phyloP scores from a whole-genome alignment of 2,888 invertebrate species.

The Anagyrus pseudococci region DNA sequence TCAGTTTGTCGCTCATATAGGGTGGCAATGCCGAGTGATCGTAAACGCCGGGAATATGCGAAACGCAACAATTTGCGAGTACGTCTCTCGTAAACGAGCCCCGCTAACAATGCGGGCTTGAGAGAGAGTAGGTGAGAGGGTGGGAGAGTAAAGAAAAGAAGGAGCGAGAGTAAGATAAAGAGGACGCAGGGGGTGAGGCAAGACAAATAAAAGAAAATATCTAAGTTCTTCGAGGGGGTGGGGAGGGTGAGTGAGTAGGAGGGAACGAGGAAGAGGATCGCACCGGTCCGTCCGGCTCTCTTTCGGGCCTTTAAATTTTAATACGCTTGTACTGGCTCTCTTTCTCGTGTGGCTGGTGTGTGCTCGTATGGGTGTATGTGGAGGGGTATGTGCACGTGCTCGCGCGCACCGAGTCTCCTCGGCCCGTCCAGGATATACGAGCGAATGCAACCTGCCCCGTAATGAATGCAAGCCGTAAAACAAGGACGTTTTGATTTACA shows the following conservation, averaged over 20 bases:
- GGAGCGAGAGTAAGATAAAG: neutral
- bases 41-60: constrained; percentile 22
- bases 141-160: constrained; percentile 5
- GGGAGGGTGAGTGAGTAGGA: neutral
- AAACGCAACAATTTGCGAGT: neutral
- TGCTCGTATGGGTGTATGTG: neutral
- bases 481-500: constrained; percentile 60
- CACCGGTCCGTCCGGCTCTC: constrained; percentile 8
- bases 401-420: constrained; percentile 19
- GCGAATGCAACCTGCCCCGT: constrained; percentile 57
- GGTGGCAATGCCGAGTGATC: neutral
- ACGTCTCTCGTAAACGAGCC: constrained; percentile 46
- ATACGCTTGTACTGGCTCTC: constrained; percentile 18
- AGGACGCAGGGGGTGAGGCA: neutral
- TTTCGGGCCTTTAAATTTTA: constrained; percentile 30
- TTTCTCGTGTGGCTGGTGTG: constrained; percentile 13
- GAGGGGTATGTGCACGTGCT: constrained; percentile 9
- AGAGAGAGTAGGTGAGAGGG: constrained; percentile 7
- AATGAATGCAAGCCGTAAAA: constrained; percentile 61
- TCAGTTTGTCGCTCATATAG: neutral
- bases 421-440: constrained; percentile 55
- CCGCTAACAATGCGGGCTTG: constrained; percentile 36
- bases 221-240: constrained; percentile 1
- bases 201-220: constrained; percentile 6
- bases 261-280: constrained; percentile 32